A percentile compares a stretch with the other conserved stretches of the same genome.
phyloP scores from a whole-genome alignment of 2,888 invertebrate genomes.

The Opisthograptis luteolata region DNA sequence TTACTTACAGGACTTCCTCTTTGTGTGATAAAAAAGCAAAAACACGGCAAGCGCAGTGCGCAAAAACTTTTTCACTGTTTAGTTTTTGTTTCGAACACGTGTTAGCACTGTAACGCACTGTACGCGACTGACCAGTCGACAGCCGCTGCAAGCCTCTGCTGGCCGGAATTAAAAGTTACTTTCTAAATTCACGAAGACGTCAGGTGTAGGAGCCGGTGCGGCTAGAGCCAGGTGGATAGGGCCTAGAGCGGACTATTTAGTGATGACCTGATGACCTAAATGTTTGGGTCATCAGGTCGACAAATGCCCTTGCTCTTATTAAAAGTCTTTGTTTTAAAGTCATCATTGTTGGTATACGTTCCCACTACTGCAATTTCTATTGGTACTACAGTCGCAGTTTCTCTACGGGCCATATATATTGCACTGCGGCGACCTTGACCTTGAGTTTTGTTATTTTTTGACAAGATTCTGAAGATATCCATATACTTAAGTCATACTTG shows the following conservation, averaged over 20 bases:
- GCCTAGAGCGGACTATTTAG: slow-evolving; percentile 26
- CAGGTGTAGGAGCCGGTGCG: slow-evolving; percentile 25
- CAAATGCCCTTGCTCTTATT: slow-evolving; percentile 14
- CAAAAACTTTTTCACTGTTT: slow-evolving; percentile 23
- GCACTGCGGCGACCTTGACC: no score
- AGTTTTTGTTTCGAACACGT: slow-evolving; percentile 49
- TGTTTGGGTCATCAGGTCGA: slow-evolving; percentile 25
- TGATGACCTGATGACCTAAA: no score
- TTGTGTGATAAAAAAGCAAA: slow-evolving; percentile 17
- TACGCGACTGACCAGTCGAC: slow-evolving; percentile 62
- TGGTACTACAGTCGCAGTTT: no score
- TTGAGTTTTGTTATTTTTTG: no score
- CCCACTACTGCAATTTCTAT: no score
- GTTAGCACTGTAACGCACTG: slow-evolving; percentile 60
- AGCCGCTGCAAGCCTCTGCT: slow-evolving; percentile 58
- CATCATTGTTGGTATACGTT: no score
- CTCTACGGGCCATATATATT: no score
- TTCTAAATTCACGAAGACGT: slow-evolving; percentile 76
- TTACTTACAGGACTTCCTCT: slow-evolving; percentile 32
- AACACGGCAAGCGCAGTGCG: slow-evolving; percentile 24
- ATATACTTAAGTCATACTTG: no score
- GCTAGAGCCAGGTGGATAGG: slow-evolving; percentile 19
- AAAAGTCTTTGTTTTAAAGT: slow-evolving; percentile 40
- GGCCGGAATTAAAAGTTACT: slow-evolving; percentile 73
- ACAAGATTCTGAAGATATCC: no score